Conservation (phyloP, 2,113 vertebrate species). For the Pseudopodoces humilis region DNA sequence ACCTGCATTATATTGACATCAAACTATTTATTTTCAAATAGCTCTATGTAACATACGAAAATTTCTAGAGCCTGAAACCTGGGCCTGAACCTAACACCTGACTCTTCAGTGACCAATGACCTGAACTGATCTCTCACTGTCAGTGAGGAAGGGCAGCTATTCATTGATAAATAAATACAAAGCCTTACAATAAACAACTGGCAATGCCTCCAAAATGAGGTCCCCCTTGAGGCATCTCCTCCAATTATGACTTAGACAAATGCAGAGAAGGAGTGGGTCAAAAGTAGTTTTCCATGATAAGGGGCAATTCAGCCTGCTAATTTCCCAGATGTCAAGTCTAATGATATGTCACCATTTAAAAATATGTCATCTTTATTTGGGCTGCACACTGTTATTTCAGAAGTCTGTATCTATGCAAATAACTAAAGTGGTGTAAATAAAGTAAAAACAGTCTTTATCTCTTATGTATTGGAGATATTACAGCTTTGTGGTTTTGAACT, state of each 20-base stretch:
- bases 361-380: neutral
- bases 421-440: neutral
- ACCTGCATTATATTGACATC: neutral
- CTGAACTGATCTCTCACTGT: neutral
- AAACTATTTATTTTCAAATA: neutral
- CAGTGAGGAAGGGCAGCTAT: neutral
- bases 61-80: neutral
- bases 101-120: neutral
- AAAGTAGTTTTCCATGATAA: neutral
- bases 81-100: neutral
- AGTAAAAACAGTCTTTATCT: neutral
- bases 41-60: neutral
- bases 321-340: neutral
- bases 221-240: neutral
- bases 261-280: neutral
- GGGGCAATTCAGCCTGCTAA: neutral
- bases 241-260: neutral
- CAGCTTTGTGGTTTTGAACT: slow-evolving; percentile 18
- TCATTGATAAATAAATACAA: neutral
- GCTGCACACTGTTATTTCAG: neutral
- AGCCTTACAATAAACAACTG: neutral
- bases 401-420: neutral
- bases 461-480: neutral
- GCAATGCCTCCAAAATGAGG: neutral
- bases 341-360: neutral